phyloP scores from a whole-genome alignment of 2,113 vertebrate genomes.

The Egretta garzetta region DNA sequence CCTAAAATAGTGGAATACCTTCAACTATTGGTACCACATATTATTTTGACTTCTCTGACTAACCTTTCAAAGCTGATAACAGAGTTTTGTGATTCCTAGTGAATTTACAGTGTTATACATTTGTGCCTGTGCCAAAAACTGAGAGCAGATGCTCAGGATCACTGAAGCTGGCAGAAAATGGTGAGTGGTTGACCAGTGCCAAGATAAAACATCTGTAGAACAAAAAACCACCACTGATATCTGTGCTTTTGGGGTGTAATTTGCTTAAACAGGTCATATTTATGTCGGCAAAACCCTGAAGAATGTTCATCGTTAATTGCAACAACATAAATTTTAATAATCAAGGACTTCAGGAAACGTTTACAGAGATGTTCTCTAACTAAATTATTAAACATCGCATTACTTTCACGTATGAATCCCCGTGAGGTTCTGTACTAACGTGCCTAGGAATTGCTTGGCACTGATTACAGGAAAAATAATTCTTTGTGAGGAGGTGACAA shows the following conservation, averaged over 20 bases:
- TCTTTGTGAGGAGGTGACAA: not conserved
- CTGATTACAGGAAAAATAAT: not conserved
- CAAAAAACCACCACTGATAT: not conserved
- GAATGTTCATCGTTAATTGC: slow-evolving; percentile 9
- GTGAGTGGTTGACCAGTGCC: not conserved
- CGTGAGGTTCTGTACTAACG: not conserved
- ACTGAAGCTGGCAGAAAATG: not conserved
- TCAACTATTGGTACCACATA: not conserved
- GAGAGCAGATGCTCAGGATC: not conserved
- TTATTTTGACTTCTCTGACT: not conserved
- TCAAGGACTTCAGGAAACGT: slow-evolving; percentile 29
- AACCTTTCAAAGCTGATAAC: not conserved
- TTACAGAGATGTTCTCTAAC: slow-evolving; percentile 9
- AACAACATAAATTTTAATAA: slow-evolving; percentile 32
- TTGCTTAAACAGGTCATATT: slow-evolving; percentile 25
- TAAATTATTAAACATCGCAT: slow-evolving; percentile 39
- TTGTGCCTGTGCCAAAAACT: not conserved
- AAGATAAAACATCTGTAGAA: not conserved
- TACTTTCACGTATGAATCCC: slow-evolving; percentile 5
- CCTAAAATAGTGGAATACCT: not conserved
- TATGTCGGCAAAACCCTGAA: slow-evolving; percentile 7
- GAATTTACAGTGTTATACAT: not conserved
- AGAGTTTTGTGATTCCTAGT: not conserved
- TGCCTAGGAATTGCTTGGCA: slow-evolving; percentile 20
- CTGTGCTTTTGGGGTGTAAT: not conserved